Conservation (phyloP, 2,888 invertebrate genomes). For the Blastobasis lacticolella region DNA sequence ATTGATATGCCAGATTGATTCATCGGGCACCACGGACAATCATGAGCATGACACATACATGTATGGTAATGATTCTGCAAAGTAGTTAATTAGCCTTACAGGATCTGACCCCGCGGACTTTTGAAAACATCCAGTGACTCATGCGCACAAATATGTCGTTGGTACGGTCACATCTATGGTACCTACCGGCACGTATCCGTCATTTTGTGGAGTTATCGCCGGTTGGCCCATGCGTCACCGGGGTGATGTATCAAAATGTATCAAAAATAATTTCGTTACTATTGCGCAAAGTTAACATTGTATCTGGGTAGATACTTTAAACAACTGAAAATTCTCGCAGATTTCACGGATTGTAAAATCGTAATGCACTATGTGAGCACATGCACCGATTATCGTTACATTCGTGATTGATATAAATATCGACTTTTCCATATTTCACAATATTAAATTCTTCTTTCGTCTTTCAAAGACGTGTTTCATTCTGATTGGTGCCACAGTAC, state of each 20-base stretch:
- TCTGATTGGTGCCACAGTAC: no score
- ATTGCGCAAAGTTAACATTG: conserved; percentile 12
- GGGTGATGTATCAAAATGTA: conserved; percentile 3
- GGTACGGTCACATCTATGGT: conserved; percentile 15
- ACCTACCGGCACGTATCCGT: conserved; percentile 22
- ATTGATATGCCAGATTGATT: conserved; percentile 39
- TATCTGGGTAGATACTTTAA: background rate
- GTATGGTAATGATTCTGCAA: conserved; percentile 46
- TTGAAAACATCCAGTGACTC: conserved; percentile 37
- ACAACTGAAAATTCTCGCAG: no score
- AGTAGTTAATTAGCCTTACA: conserved; percentile 23
- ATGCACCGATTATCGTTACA: no score
- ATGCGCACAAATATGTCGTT: conserved; percentile 34
- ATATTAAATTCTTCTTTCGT: no score
- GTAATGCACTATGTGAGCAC: no score
- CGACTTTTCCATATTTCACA: no score
- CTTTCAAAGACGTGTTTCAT: no score
- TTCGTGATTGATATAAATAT: no score
- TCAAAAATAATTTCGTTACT: background rate
- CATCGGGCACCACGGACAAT: conserved; percentile 37
- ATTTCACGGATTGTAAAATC: no score
- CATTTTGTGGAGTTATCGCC: conserved; percentile 21
- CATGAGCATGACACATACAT: conserved; percentile 43
- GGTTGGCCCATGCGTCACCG: conserved; percentile 12
- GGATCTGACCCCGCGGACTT: conserved; percentile 34